phyloP scores from a whole-genome alignment of 2,113 vertebrate species.

The Mellivora capensis region DNA sequence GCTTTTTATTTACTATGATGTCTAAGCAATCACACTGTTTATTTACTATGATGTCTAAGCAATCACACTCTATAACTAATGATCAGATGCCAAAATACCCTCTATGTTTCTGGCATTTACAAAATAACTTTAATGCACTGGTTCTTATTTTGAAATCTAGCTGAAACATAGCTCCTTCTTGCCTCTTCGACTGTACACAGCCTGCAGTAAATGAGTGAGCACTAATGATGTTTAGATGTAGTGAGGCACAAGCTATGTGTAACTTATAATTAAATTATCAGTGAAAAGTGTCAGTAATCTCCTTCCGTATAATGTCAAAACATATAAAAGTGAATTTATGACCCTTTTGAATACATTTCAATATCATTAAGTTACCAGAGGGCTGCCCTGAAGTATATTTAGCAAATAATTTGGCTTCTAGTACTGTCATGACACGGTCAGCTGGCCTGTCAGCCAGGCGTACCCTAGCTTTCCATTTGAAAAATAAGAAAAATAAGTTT shows the following conservation, averaged over 20 bases:
- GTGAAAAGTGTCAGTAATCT: not conserved
- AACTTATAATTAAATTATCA: not conserved
- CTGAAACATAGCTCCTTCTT: not conserved
- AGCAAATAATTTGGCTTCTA: not conserved
- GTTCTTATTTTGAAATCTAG: not conserved
- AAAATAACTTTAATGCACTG: not conserved
- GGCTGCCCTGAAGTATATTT: not conserved
- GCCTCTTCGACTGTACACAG: not conserved
- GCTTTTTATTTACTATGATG: rapidly evolving
- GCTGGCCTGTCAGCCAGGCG: not conserved
- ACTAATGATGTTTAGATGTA: not conserved
- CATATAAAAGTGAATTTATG: not conserved
- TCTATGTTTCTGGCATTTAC: not conserved
- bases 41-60: not conserved
- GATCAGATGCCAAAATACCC: not conserved
- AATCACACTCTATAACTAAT: not conserved
- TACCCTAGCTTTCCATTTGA: not conserved
- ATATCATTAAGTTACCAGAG: not conserved
- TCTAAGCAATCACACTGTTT: not conserved
- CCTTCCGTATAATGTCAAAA: not conserved
- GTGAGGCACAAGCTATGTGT: not conserved
- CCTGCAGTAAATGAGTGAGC: not conserved
- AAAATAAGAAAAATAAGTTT: not conserved
- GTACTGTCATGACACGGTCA: not conserved
- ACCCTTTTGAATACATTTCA: not conserved